Percentiles rank a stretch among this genome's conserved stretches.
Evolutionary conservation across 2,113 vertebrate species (phyloP).

Genomic region (Amphiprion ocellaris): DNA sequence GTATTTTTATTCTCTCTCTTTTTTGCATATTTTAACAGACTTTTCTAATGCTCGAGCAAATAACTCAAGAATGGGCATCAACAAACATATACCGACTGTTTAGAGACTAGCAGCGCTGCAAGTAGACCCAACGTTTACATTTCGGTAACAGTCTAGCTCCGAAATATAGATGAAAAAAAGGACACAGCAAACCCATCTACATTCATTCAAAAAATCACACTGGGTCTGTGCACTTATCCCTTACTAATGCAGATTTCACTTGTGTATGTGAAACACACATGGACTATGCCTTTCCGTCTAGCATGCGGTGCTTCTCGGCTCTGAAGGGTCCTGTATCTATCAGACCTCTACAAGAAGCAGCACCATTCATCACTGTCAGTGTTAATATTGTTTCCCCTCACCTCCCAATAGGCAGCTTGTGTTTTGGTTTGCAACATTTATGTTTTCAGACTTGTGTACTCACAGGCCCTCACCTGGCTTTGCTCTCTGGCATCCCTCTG

Average conservation of each 20-base stretch:
- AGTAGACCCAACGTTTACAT: neutral
- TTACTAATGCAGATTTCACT: constrained; percentile 18
- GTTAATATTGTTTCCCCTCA: constrained; percentile 82
- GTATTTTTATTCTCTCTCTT: too few species aligned
- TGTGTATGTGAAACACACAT: constrained; percentile 1
- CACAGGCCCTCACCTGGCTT: constrained; percentile 79
- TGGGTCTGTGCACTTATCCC: neutral
- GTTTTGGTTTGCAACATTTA: constrained; percentile 83
- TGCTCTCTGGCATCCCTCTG: constrained; percentile 81
- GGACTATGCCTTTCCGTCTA: constrained; percentile 27
- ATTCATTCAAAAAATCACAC: neutral
- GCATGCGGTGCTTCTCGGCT: constrained; percentile 26
- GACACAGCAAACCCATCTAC: neutral
- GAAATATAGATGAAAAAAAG: neutral
- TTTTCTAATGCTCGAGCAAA: too few species aligned
- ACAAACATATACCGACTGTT: neutral
- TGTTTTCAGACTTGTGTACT: constrained; percentile 84
- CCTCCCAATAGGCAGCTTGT: constrained; percentile 80
- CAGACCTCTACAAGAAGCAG: constrained; percentile 65
- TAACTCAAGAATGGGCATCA: neutral
- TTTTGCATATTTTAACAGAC: too few species aligned
- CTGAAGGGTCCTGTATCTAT: constrained; percentile 61
- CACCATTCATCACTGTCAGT: constrained; percentile 85
- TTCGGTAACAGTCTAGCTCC: neutral
- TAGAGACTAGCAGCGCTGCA: neutral